Evolutionary conservation across 2,888 invertebrate species (phyloP), one percentile per base, ranked within the genome.

Genomic region (Sinhomidia bicolor): DNA sequence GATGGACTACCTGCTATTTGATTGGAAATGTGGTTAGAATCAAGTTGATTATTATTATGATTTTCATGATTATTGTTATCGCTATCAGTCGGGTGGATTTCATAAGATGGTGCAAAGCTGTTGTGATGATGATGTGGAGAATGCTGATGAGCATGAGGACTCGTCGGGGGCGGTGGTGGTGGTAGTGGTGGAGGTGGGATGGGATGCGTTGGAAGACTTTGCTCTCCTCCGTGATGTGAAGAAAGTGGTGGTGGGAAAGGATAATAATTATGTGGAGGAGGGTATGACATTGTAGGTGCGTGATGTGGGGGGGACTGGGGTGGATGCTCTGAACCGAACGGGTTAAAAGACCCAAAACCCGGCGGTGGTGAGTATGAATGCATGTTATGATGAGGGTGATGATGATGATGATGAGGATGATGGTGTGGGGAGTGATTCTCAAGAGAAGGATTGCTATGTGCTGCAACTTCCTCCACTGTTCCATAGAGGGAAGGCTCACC

Each of bases 401-500:
- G 65, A 41, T 41, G 29, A 6, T 54, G 51, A 26, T 62, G 54
- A 54, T 76, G 57, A 14, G 62, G 76, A 57, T 60, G 74, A 23
- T 57, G 57, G 20, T 9, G 47, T 1, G 23, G 20, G 12, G 79
- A 6, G 41, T 51, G 54, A 57, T 80, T 44, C 10, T 65, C 65
- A 68, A 26, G 74, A 26, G 68, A 68, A 47, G 29, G 26, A 51
- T 76, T 47, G 26, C 71, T 76, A 54, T 65, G 65, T 47, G 71
- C 62, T 68, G 88, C 79, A 14, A 85, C 81, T 32, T 74, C 81
- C 41, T 89, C 85, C 23, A 89, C 85, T 17, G 89, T 85, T 23
- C 89, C 85, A 54, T 85, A 89, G 17, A 85, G n/a, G n/a, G n/a
- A n/a, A n/a, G n/a, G n/a, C n/a, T n/a, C 60, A 7, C 20, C 5